phyloP scores from a whole-genome alignment of 2,113 vertebrate genomes.

The Chaetorhynchus papuensis region DNA sequence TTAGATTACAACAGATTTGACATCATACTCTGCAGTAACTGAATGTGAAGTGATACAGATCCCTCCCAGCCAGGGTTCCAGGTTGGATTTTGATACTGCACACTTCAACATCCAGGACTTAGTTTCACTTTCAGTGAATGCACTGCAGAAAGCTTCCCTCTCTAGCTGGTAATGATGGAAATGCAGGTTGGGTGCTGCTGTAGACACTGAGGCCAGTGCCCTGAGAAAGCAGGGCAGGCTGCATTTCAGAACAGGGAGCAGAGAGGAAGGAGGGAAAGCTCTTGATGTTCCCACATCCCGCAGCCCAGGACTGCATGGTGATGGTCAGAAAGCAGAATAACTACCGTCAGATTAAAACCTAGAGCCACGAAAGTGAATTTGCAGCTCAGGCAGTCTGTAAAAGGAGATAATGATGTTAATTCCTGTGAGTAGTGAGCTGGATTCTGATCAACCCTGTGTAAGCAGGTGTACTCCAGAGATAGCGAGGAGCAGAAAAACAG shows the following conservation, averaged over 20 bases:
- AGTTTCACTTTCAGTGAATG: not conserved
- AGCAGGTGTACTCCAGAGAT: constrained; percentile 19
- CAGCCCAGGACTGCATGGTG: not conserved
- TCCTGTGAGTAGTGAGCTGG: constrained; percentile 30
- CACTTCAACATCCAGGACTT: not conserved
- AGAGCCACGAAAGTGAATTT: not conserved
- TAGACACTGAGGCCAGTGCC: not conserved
- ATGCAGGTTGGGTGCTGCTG: not conserved
- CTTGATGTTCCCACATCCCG: not conserved
- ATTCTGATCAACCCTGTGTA: constrained; percentile 13
- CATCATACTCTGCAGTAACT: not conserved
- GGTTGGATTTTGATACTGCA: not conserved
- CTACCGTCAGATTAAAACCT: not conserved
- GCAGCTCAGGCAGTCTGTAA: not conserved
- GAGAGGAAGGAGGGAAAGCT: not conserved
- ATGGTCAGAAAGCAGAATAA: constrained; percentile 1
- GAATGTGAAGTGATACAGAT: not conserved
- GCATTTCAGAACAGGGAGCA: not conserved
- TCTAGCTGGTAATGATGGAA: not conserved
- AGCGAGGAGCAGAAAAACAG: not conserved
- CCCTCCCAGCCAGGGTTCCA: not conserved
- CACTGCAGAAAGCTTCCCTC: not conserved
- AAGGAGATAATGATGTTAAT: constrained; percentile 45
- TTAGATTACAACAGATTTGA: not conserved
- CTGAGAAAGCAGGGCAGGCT: not conserved